Conservation (phyloP, 2,113 vertebrate species). For the Tupaia chinensis region DNA sequence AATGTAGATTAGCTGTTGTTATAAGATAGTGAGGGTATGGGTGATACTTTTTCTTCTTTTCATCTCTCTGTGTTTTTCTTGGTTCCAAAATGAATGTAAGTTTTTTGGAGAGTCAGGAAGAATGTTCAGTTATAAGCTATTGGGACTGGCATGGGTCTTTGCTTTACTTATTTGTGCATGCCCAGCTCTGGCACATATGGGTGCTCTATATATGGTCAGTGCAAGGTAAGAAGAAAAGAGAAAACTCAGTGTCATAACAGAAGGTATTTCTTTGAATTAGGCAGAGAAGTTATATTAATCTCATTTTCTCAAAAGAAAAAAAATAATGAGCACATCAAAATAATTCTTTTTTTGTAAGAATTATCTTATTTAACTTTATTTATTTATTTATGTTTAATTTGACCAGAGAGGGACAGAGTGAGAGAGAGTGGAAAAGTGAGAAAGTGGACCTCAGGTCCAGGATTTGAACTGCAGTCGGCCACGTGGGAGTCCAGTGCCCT, state of each 20-base stretch:
- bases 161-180: background rate
- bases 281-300: background rate
- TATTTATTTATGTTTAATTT: no score
- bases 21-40: background rate
- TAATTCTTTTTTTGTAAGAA: no score
- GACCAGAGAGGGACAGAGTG: no score
- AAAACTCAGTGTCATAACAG: background rate
- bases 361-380: no score
- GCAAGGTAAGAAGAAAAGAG: slow-evolving; percentile 1
- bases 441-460: no score
- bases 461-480: no score
- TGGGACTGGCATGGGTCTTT: background rate
- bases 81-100: background rate
- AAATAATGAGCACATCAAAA: background rate
- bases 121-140: background rate
- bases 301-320: slow-evolving; percentile 17
- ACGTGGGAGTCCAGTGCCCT: no score
- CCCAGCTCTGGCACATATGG: background rate
- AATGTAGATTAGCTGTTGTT: slow-evolving; percentile 19
- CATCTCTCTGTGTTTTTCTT: background rate
- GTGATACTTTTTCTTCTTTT: background rate
- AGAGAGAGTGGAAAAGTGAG: no score
- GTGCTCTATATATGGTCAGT: background rate
- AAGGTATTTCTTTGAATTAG: slow-evolving; percentile 17
- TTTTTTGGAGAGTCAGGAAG: background rate